Evolutionary conservation across 2,888 invertebrate species (phyloP).

Genomic region (Xanthorhoe spadicearia): DNA sequence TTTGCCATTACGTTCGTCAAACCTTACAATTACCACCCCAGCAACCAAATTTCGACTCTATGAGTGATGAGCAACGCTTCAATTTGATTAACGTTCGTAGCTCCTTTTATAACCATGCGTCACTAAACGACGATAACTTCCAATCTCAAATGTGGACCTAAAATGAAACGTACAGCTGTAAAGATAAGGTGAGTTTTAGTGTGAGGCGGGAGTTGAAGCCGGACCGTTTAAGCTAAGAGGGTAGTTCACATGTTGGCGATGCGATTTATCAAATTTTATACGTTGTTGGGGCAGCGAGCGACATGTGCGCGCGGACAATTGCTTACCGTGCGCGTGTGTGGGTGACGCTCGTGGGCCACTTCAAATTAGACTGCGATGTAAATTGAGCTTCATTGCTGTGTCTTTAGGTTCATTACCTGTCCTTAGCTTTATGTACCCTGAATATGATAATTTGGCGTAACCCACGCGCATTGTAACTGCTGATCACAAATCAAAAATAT

Average conservation of each 20-base stretch:
- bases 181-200: slow-evolving; percentile 49
- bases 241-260: slow-evolving; percentile 83
- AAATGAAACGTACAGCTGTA: slow-evolving; percentile 41
- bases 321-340: slow-evolving; percentile 58
- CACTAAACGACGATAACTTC: slow-evolving; percentile 73
- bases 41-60: slow-evolving; percentile 50
- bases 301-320: slow-evolving; percentile 81
- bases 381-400: slow-evolving; percentile 23
- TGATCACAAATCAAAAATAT: background rate
- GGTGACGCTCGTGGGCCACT: slow-evolving; percentile 25
- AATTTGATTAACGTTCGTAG: slow-evolving; percentile 33
- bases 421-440: background rate
- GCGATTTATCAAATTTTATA: slow-evolving; percentile 84
- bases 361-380: slow-evolving; percentile 10
- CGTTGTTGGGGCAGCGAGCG: slow-evolving; percentile 75
- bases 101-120: slow-evolving; percentile 48
- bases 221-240: slow-evolving; percentile 81
- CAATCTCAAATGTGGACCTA: slow-evolving; percentile 42
- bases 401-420: slow-evolving; percentile 3
- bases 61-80: slow-evolving; percentile 37
- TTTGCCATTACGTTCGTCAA: slow-evolving; percentile 74
- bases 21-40: slow-evolving; percentile 65
- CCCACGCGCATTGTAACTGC: background rate
- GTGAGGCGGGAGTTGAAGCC: slow-evolving; percentile 33
- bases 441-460: background rate